These are phyloP conservation scores for Dipus sagitta DNA, from an alignment of 2,797 vertebrate genomes.

Conservation along the genomic window DNA sequence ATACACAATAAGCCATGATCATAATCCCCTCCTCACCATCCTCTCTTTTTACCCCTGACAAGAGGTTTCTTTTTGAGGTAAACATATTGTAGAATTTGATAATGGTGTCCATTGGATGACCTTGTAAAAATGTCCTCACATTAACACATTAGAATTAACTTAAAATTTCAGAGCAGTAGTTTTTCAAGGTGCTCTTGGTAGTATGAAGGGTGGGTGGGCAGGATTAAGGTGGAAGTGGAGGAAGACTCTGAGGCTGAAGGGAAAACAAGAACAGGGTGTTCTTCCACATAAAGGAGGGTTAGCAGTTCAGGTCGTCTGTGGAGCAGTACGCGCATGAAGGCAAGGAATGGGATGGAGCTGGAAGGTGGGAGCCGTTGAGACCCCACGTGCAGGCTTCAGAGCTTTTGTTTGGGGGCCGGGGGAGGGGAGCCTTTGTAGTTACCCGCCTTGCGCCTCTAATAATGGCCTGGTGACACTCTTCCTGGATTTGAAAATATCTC, in stretches of 20 bases:
- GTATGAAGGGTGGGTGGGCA: not conserved
- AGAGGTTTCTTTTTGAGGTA: conserved; percentile 5
- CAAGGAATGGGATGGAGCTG: not conserved
- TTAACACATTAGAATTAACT: not conserved
- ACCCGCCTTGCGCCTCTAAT: not conserved
- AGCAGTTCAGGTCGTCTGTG: not conserved
- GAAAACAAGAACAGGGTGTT: not conserved
- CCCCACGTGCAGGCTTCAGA: not conserved
- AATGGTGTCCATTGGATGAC: not conserved
- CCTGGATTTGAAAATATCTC: not conserved
- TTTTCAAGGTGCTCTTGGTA: conserved; percentile 27
- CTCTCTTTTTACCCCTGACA: too few relatives aligned
- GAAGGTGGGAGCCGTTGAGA: not conserved
- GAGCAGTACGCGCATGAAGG: not conserved
- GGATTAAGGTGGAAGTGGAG: not conserved
- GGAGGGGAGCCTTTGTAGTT: not conserved
- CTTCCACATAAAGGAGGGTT: not conserved
- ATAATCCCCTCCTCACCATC: too few relatives aligned
- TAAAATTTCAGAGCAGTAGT: conserved; percentile 28
- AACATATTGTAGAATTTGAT: conserved; percentile 28
- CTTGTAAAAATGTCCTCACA: conserved; percentile 34
- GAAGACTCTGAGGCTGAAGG: not conserved
- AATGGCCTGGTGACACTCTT: not conserved
- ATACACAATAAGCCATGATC: too few relatives aligned
- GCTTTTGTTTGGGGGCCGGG: not conserved